Conservation (phyloP, 1,140 invertebrate species). For the Microvelia longipes region DNA sequence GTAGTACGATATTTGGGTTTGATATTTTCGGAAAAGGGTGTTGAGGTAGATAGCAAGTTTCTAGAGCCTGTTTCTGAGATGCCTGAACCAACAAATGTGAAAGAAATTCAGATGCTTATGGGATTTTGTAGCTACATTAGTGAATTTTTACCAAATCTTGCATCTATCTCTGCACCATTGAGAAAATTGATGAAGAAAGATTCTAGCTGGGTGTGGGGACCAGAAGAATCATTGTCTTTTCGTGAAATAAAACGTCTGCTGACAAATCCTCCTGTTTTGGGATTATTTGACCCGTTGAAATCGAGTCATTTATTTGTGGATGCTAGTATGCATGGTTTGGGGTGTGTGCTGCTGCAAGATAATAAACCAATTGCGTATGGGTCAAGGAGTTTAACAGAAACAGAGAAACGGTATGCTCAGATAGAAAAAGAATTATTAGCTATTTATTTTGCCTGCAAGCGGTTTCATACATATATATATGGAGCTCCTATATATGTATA, state of each 20-base stretch:
- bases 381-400: neutral
- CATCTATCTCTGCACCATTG: neutral
- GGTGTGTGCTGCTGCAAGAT: neutral
- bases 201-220: neutral
- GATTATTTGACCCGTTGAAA: neutral
- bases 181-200: neutral
- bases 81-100: neutral
- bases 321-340: neutral
- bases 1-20: neutral
- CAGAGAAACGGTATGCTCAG: neutral
- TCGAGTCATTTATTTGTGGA: neutral
- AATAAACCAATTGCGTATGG: neutral
- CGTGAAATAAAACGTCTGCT: neutral
- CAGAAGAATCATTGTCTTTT: neutral
- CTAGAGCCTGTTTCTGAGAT: neutral
- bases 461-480: neutral
- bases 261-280: neutral
- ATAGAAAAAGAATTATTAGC: neutral
- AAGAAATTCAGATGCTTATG: neutral
- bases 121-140: neutral
- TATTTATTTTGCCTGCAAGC: neutral
- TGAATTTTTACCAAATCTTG: neutral
- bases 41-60: neutral
- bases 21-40: neutral
- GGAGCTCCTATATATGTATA: neutral